phyloP scores from a whole-genome alignment of 2,797 vertebrate genomes.

The Parauchenoglanis punctatus region DNA sequence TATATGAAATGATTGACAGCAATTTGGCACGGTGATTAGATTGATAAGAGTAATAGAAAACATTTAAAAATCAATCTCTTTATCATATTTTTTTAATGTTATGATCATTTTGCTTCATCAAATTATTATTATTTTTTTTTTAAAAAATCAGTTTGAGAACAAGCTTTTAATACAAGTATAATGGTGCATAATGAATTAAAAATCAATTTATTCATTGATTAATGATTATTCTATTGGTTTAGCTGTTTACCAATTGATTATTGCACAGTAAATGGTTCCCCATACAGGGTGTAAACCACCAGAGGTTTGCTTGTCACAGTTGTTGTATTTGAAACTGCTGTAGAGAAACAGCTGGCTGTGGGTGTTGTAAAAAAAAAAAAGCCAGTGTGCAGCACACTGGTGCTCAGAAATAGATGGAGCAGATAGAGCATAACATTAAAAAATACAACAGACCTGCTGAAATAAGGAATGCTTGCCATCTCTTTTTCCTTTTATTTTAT shows the following conservation, averaged over 20 bases:
- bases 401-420: constrained; percentile 20
- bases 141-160: neutral
- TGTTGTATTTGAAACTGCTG: neutral
- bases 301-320: constrained; percentile 7
- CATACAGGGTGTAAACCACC: neutral
- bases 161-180: neutral
- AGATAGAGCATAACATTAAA: constrained; percentile 25
- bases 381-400: neutral
- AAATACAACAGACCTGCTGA: constrained; percentile 14
- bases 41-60: neutral
- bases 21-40: neutral
- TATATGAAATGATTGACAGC: constrained; percentile 1
- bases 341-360: neutral
- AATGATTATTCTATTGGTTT: neutral
- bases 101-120: neutral
- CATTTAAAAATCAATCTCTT: neutral
- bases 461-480: constrained; percentile 11
- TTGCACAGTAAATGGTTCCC: neutral
- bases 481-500: constrained; percentile 13
- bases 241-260: neutral
- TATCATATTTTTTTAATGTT: neutral
- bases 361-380: neutral
- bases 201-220: neutral
- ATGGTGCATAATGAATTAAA: neutral
- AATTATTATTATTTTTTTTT: too few relatives aligned